Evolutionary conservation across 2,888 invertebrate genomes (phyloP), one percentile per base, ranked within the genome.

Genomic region (Phalangium opilio): DNA sequence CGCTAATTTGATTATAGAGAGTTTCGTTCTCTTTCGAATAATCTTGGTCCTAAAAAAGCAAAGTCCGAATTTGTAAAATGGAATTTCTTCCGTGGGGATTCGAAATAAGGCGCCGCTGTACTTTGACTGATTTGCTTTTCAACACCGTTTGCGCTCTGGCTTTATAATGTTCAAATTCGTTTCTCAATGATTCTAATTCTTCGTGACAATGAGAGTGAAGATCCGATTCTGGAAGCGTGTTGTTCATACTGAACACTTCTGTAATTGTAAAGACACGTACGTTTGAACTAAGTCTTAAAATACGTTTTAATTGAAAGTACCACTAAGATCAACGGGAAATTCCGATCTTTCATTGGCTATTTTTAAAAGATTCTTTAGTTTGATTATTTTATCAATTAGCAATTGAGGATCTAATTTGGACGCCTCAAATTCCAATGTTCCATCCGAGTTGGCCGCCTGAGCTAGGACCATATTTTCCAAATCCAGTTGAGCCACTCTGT

Each of bases 141-240:
- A 69, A 60, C 15, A 66, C 66, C 20, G 66, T 65, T 58, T 69
- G 67, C 27, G 67, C 67, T 36, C 66, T 57, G 2, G 67, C 58
- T 62, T 78, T 80, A 55, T 75, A 77, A 36, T 70, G 64, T 54
- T 85, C 83, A 60, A 78, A 77, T 57, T 83, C 79, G 38, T 73
- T 69, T 56, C 74, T 74, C 17, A 81, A 61, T 27, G 63, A 68
- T 14, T 76, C 74, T 42, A 76, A 71, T 54, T 81, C 79, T 47
- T 79, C 75, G 58, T 74, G 72, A 58, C 81, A 83, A 47, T 70
- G 72, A 0, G 62, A 58, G 57, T 78, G 77, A 17, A 56, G 44
- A 45, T 43, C 21, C n/a, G 41, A 21, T 14, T 36, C 21, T 34
- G 36, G 27, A 7, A 27, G 8, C 4, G 27, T 8, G 27, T 27